Evolutionary conservation across 2,888 invertebrate species (phyloP).

Genomic region (Pollenia labialis): DNA sequence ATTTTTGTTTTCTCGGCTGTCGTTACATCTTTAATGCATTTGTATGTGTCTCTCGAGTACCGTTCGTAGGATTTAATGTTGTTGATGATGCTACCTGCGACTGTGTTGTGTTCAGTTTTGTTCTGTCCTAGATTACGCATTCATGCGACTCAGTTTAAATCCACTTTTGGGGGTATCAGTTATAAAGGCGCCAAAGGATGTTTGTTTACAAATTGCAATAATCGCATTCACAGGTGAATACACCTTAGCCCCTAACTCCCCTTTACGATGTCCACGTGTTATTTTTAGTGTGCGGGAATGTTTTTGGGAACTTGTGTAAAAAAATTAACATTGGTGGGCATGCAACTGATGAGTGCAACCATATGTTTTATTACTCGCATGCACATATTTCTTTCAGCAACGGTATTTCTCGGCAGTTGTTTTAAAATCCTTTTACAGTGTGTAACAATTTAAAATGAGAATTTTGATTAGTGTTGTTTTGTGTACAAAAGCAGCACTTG

Average conservation of each 20-base stretch:
- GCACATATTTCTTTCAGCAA: not conserved
- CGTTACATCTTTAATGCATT: slow-evolving; percentile 55
- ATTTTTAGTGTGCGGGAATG: not conserved
- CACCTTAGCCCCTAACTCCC: slow-evolving; percentile 51
- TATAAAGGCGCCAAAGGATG: slow-evolving; percentile 71
- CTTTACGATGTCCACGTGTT: not conserved
- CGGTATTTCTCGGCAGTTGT: not conserved
- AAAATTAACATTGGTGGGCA: slow-evolving; percentile 24
- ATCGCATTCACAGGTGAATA: slow-evolving; percentile 73
- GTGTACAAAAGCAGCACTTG: too few relatives aligned
- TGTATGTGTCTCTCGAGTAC: slow-evolving; percentile 50
- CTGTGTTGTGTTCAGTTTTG: not conserved
- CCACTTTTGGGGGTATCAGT: slow-evolving; percentile 71
- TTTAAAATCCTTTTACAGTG: not conserved
- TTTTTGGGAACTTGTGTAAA: not conserved
- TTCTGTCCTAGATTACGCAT: slow-evolving; percentile 63
- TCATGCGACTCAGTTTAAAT: slow-evolving; percentile 72
- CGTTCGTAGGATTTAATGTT: slow-evolving; percentile 39
- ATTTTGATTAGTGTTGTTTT: not conserved
- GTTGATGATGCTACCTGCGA: not conserved
- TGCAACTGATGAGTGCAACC: not conserved
- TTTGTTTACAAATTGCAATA: slow-evolving; percentile 75
- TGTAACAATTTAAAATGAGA: not conserved
- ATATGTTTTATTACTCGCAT: slow-evolving; percentile 14
- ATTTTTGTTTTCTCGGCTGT: slow-evolving; percentile 41